A percentile compares a stretch with the other conserved stretches of the same genome.
phyloP scores from a whole-genome alignment of 2,888 invertebrate genomes.

The Drosophila fulvimacula region DNA sequence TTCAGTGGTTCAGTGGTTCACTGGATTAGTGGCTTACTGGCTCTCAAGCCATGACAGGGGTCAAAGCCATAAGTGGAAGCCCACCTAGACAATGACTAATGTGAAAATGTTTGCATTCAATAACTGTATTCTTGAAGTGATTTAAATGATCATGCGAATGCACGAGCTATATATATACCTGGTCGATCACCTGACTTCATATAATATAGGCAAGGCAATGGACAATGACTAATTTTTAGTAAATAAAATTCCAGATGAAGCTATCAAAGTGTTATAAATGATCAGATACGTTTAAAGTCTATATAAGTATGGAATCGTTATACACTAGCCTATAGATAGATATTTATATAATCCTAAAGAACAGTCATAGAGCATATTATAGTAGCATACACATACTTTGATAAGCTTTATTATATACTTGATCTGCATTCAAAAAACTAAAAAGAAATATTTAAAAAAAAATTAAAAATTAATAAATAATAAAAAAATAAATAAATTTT shows the following conservation, averaged over 20 bases:
- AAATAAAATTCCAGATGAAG: not conserved
- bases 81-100: not conserved
- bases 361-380: too few species aligned
- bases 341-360: not conserved
- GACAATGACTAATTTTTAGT: not conserved
- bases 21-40: constrained; percentile 30
- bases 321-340: not conserved
- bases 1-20: constrained; percentile 51
- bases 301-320: not conserved
- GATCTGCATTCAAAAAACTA: too few species aligned
- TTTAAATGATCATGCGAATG: not conserved
- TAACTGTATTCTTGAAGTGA: not conserved
- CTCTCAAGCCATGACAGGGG: constrained; percentile 29
- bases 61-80: constrained; percentile 15
- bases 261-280: not conserved
- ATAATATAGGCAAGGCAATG: not conserved
- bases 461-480: too few species aligned
- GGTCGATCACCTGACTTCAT: not conserved
- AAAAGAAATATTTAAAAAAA: too few species aligned
- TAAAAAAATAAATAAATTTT: too few species aligned
- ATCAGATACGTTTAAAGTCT: not conserved
- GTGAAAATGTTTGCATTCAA: not conserved
- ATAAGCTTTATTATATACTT: too few species aligned
- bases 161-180: not conserved
- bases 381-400: not conserved